These are phyloP conservation scores for Eretmocerus hayati DNA, from an alignment of 2,888 invertebrate species.

Conservation along the genomic window DNA sequence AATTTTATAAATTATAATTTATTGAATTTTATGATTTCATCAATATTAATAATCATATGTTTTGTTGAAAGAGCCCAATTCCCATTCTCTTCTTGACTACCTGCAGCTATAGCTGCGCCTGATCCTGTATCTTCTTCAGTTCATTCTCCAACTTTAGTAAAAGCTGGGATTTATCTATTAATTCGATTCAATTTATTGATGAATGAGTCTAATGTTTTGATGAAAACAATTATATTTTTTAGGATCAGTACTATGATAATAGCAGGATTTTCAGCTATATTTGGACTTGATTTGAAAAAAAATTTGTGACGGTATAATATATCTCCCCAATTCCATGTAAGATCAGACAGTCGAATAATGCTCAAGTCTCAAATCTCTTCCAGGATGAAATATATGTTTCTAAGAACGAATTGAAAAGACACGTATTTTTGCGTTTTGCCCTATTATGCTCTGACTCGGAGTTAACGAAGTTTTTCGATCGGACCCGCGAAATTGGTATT, in stretches of 20 bases:
- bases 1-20: constrained; percentile 49
- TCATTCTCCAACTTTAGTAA: constrained; percentile 73
- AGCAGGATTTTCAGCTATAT: constrained; percentile 55
- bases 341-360: no score
- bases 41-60: constrained; percentile 48
- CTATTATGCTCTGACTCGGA: no score
- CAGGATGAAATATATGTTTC: no score
- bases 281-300: constrained; percentile 66
- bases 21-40: constrained; percentile 28
- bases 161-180: constrained; percentile 67
- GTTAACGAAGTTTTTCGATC: no score
- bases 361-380: no score
- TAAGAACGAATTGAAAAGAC: no score
- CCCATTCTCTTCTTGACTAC: constrained; percentile 71
- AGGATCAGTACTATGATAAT: constrained; percentile 55
- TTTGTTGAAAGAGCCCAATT: constrained; percentile 76
- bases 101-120: constrained; percentile 69
- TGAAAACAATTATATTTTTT: constrained; percentile 24
- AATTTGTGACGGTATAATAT: no score
- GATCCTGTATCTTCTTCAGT: constrained; percentile 71
- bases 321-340: no score
- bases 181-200: constrained; percentile 56
- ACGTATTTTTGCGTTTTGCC: no score
- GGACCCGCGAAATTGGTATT: no score
- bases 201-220: constrained; percentile 3